phyloP scores from a whole-genome alignment of 2,113 vertebrate genomes.

The Pseudolaguvia tuberculata region DNA sequence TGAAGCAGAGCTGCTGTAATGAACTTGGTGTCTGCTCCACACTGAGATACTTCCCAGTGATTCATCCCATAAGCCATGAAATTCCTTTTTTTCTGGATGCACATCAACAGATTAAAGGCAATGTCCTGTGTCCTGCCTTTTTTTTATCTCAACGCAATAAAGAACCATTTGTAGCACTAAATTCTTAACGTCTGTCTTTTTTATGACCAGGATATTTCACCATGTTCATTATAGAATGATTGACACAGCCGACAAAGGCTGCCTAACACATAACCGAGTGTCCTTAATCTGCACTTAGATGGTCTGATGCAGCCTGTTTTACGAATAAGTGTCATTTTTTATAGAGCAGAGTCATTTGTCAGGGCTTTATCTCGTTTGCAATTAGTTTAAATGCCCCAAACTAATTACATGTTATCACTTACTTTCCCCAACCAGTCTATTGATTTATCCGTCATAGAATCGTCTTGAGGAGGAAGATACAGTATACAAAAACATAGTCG shows the following conservation, averaged over 20 bases:
- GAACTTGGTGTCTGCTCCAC: constrained; percentile 11
- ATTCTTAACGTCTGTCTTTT: not conserved
- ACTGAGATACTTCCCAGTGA: constrained; percentile 22
- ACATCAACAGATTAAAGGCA: constrained; percentile 19
- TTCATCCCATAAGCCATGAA: constrained; percentile 30
- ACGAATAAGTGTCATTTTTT: too few species aligned
- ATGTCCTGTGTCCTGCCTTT: not conserved
- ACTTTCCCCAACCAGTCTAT: not conserved
- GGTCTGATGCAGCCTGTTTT: not conserved
- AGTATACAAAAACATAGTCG: too few species aligned
- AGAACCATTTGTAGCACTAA: not conserved
- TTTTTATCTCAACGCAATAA: not conserved
- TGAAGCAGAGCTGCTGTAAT: constrained; percentile 20
- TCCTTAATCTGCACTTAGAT: not conserved
- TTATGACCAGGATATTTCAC: not conserved
- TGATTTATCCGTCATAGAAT: not conserved
- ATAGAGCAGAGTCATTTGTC: not conserved
- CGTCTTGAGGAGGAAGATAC: too few species aligned
- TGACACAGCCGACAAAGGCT: not conserved
- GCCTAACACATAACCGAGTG: not conserved
- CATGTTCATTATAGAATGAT: not conserved
- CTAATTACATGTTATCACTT: not conserved
- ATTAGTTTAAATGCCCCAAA: not conserved
- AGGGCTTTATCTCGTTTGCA: not conserved
- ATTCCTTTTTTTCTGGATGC: not conserved